Conservation (phyloP, 2,797 vertebrate genomes). For the Distichodus sexfasciatus region DNA sequence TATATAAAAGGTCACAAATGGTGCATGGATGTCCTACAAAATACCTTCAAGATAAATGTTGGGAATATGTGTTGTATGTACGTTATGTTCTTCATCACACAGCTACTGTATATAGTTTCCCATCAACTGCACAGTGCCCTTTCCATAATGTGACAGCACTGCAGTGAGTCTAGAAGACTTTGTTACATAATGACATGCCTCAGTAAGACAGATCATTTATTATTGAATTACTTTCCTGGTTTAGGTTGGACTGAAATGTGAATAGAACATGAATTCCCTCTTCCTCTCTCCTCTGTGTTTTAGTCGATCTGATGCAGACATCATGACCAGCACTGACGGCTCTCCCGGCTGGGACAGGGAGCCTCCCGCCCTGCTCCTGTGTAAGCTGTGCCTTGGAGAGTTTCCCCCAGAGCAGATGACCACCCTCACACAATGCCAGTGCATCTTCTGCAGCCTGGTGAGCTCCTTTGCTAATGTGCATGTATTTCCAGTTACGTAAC, state of each 20-base stretch:
- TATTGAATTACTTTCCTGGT: neutral
- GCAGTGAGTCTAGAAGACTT: too few relatives aligned
- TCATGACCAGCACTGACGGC: slow-evolving; percentile 81
- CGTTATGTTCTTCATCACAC: too few relatives aligned
- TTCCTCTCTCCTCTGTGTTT: slow-evolving; percentile 1
- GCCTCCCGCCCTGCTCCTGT: slow-evolving; percentile 79
- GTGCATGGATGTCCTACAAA: too few relatives aligned
- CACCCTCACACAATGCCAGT: slow-evolving; percentile 82
- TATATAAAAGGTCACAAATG: too few relatives aligned
- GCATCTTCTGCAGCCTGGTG: slow-evolving; percentile 85
- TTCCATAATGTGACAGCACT: too few relatives aligned
- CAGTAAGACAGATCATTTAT: neutral
- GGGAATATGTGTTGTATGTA: too few relatives aligned
- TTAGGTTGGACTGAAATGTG: neutral
- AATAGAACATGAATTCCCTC: neutral
- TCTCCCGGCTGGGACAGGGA: slow-evolving; percentile 81
- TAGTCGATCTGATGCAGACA: slow-evolving; percentile 46
- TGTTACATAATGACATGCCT: neutral
- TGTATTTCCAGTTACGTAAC: neutral
- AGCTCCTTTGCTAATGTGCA: slow-evolving; percentile 35
- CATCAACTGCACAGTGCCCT: too few relatives aligned
- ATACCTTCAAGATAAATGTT: too few relatives aligned
- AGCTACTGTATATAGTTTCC: too few relatives aligned
- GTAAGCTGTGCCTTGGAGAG: slow-evolving; percentile 86
- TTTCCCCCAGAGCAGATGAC: slow-evolving; percentile 84